A percentile compares a stretch with the other conserved stretches of the same genome.
Evolutionary conservation across 1,140 invertebrate species (phyloP).

Genomic region (Drosophila willistoni): DNA sequence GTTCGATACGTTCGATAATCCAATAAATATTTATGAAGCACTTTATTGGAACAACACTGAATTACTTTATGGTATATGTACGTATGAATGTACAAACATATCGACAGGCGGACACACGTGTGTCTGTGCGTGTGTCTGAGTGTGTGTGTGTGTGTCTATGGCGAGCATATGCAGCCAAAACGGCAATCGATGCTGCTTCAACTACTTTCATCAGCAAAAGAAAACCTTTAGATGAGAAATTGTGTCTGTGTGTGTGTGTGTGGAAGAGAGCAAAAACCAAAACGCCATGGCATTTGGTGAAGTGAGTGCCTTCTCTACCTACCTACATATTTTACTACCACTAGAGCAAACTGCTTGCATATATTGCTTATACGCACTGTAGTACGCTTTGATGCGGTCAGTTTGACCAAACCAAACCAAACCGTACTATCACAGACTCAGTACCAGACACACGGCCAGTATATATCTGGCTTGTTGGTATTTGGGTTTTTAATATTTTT

Average conservation of each 20-base stretch:
- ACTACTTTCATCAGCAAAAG: conserved; percentile 33
- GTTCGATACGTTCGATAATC: conserved; percentile 75
- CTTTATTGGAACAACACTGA: conserved; percentile 82
- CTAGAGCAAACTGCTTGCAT: conserved; percentile 8
- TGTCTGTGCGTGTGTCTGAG: not conserved
- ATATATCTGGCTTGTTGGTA: conserved; percentile 34
- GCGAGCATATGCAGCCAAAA: not conserved
- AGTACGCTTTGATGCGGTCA: conserved; percentile 66
- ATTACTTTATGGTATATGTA: conserved; percentile 70
- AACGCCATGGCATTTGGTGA: conserved; percentile 49
- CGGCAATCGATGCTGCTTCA: conserved; percentile 13
- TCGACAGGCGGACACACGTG: not conserved
- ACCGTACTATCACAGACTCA: not conserved
- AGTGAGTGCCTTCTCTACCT: conserved; percentile 30
- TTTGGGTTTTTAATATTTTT: conserved; percentile 65
- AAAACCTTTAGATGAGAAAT: conserved; percentile 27
- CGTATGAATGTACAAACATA: not conserved
- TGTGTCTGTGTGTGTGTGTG: not conserved
- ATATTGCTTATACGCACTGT: conserved; percentile 71
- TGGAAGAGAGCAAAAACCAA: conserved; percentile 25
- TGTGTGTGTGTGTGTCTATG: not conserved
- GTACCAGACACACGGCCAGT: not conserved
- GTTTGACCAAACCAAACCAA: conserved; percentile 42
- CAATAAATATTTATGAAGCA: conserved; percentile 82
- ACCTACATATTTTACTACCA: not conserved